Base-by-base conservation (phyloP, 2,113 vertebrate genomes). In the Barbus barbus region DNA sequence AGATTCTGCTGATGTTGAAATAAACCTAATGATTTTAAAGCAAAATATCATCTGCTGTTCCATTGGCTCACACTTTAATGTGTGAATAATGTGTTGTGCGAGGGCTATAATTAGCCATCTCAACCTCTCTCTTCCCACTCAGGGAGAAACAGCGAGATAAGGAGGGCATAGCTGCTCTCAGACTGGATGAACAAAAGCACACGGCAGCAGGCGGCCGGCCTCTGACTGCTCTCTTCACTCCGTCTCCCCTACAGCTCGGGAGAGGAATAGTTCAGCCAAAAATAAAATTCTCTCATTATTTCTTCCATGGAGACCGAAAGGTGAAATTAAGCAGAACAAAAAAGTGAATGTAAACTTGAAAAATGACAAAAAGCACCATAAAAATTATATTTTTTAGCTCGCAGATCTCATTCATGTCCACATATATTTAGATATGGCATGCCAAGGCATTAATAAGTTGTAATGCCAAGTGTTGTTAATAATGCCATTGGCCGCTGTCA, bases 41-140 rank as follows among this genome's bases (percentile, higher is more conserved):
- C 44, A 81, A 81, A 81, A 81, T 81, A 36, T 79, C 78, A 60
- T 78, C 51, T 78, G 22, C 33, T 20, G 16, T 69, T 81, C 20
- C 26, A 51, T 36, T 81, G 78, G 78, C 73, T 69, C 74, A 51
- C 63, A 83, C 48, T 5, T 56, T 72, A 74, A 22, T 48, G 46
- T 72, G 24, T 82, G 83, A 83, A 84, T 80, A 84, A 83, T 78
- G 67, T 56, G 41, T 48, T 72, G 58, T 83, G 80, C 8, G 16
- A n/a, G 20, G 61, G 58, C 79, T 88, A 86, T 86, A 81, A 88
- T 87, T 90, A 88, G 84, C 46, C 12, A 7, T 58, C 20, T 85
- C 83, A n/a, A 44, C 71, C 82, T 63, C 63, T 77, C 11, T 58
- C 72, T 18, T 82, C 31, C 53, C 48, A 82, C 61, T 58, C 31